phyloP scores from a whole-genome alignment of 2,888 invertebrate species.

The Plutella xylostella region DNA sequence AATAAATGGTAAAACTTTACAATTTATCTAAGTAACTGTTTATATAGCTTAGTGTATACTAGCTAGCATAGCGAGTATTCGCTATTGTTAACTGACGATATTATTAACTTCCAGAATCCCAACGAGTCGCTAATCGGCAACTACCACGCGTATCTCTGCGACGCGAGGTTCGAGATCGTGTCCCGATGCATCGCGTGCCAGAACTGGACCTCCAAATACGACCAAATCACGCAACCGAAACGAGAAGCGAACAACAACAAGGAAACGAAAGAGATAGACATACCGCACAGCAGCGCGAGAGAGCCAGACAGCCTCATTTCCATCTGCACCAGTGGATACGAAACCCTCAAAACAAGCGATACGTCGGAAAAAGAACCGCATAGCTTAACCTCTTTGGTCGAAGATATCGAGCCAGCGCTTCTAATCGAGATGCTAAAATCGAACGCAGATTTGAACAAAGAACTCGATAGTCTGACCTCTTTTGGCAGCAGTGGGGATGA shows the following conservation, averaged over 20 bases:
- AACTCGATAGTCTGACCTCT: slow-evolving; percentile 75
- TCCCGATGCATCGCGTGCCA: slow-evolving; percentile 80
- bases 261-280: slow-evolving; percentile 39
- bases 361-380: slow-evolving; percentile 45
- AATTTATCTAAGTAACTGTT: too few species aligned
- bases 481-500: slow-evolving; percentile 84
- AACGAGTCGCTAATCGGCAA: slow-evolving; percentile 81
- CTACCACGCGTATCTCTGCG: slow-evolving; percentile 88
- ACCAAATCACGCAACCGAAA: slow-evolving; percentile 66
- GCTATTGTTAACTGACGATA: too few species aligned
- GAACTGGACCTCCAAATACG: slow-evolving; percentile 85
- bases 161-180: slow-evolving; percentile 83
- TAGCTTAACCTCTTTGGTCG: slow-evolving; percentile 43
- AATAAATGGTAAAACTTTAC: too few species aligned
- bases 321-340: slow-evolving; percentile 54
- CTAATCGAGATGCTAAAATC: background rate
- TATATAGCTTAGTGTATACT: too few species aligned
- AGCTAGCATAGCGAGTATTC: too few species aligned
- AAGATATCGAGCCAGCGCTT: slow-evolving; percentile 14
- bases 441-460: slow-evolving; percentile 23
- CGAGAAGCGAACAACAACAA: slow-evolving; percentile 47
- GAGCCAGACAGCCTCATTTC: slow-evolving; percentile 59
- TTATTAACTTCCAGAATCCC: slow-evolving; percentile 56
- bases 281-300: slow-evolving; percentile 26
- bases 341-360: slow-evolving; percentile 40